Base-by-base conservation (phyloP, 2,797 vertebrate genomes). In the Chelon labrosus region DNA sequence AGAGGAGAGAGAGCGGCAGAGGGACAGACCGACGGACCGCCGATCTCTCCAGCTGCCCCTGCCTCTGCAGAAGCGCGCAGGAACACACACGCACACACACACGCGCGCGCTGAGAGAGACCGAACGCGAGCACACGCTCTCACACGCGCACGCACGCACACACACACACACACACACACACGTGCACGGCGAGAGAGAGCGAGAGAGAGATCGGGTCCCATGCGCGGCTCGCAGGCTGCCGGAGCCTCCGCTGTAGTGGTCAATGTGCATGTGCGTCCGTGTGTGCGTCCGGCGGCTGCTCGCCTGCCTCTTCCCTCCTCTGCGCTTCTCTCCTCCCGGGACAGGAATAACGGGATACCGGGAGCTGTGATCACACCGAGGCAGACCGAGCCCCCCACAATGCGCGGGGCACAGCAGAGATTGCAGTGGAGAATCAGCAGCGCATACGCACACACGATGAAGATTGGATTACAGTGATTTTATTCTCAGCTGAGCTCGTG, bases 381-480 rank as follows among this genome's bases (percentile, higher is more conserved):
- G 87, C 87, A 68, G 84, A 53, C 79, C 56, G 78, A 88, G 71
- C 65, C 75, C 87, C 79, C 73, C 44, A 80, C 77, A 22, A 87
- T 90, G 89, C 83, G 79, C 85, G 85, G 91, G 44, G 80, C 86
- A 84, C 88, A 85, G 77, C 77, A 73, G 79, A 89, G 83, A 88
- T 89, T 87, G 89, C 87, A 80, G 83, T 74, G 91, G 88, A 92
- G 89, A 75, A 78, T 76, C 85, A 59, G 81, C 82, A 71, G 72
- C 49, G 65, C 50, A 69, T 71, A 57, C 86, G 77, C 87, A 69
- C 79, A 72, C 82, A 89, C 78, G 67, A 77, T 74, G 92, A 91
- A 89, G 86, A 89, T 82, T 94, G 94, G 94, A 95, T 94, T 94
- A 93, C 89, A 67, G 87, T 93, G 89, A 92, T 90, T 85, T 54